A percentile compares a stretch with the other conserved stretches of the same genome.
phyloP scores from a whole-genome alignment of 2,888 invertebrate genomes.

The Oscheius onirici region DNA sequence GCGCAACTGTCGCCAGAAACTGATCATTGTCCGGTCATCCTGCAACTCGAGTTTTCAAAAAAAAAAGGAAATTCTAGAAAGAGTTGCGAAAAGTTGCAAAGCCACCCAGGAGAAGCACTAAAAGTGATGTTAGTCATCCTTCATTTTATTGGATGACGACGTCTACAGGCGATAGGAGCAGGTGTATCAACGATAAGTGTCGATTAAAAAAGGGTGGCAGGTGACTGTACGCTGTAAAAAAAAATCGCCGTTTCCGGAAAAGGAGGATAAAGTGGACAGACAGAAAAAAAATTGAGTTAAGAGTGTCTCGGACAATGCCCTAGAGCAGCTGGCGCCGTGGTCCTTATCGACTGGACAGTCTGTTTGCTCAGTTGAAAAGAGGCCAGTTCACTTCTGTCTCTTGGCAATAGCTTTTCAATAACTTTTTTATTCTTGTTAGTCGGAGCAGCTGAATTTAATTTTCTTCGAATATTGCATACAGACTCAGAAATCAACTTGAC shows the following conservation, averaged over 20 bases:
- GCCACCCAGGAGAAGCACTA: neutral
- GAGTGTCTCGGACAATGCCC: slow-evolving; percentile 12
- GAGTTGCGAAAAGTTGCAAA: neutral
- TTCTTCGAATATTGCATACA: neutral
- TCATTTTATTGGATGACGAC: too few relatives aligned
- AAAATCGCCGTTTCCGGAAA: neutral
- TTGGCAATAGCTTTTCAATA: neutral
- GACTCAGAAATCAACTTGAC: neutral
- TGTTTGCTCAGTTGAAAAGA: slow-evolving; percentile 17
- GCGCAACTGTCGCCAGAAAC: slow-evolving; percentile 71
- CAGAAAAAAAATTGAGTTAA: slow-evolving; percentile 26
- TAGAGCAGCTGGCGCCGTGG: neutral
- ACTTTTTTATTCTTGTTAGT: too few relatives aligned
- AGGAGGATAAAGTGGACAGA: neutral
- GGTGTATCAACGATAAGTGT: neutral
- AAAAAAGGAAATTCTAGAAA: neutral
- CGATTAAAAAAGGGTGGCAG: neutral
- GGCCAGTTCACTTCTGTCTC: neutral
- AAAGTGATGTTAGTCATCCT: too few relatives aligned
- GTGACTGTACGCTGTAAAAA: too few relatives aligned
- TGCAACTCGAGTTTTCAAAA: neutral
- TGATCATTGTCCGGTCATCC: slow-evolving; percentile 14
- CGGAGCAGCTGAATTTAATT: neutral
- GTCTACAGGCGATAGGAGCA: neutral
- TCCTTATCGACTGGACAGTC: slow-evolving; percentile 40